Evolutionary conservation across 2,113 vertebrate species (phyloP), one percentile per base, ranked within the genome.

Genomic region (Micronisus gabar): DNA sequence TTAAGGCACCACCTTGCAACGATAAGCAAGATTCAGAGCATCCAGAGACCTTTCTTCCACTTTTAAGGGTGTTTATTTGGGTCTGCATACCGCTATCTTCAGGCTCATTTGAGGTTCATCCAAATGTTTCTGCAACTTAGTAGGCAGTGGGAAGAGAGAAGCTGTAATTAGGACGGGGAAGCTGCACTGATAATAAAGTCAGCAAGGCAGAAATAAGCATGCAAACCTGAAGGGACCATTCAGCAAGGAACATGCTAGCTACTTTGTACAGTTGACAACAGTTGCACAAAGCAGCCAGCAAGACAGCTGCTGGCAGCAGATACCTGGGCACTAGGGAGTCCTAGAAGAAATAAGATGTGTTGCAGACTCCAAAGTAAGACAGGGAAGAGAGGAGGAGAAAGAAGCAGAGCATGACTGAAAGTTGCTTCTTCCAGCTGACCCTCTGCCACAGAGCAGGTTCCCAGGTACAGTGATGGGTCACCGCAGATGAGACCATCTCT

Each of bases 181-280:
- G 82, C 79, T 81, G 86, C 50, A 73, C 75, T 81, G 81, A 89
- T 65, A 96, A 95, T 90, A 74, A 97, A 74, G 91, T 91, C 88
- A 95, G 93, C 63, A 81, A 94, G 88, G 79, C 81, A 94, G 92
- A 96, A 96, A 90, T 55, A 70, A 94, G 63, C 6, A 25, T n/a
- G 48, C 58, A 78, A 82, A 85, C 74, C 91, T 79, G 76, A 92
- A 88, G 91, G 92, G 82, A 91, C 48, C 12, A 9, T 84, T 86
- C 72, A 86, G 86, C 21, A 26, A 91, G 70, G 90, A 94, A 70
- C 58, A 58, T 6, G 19, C 58, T 63, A 65, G 87, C 12, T 7
- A 56, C 48, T 89, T 41, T 40, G 53, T 52, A 65, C 75, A 96
- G 86, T 36, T 86, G 74, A 76, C 67, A 76, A 34, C 50, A 61